Conservation (phyloP, 2,888 invertebrate genomes). For the Microctonus hyperodae region DNA sequence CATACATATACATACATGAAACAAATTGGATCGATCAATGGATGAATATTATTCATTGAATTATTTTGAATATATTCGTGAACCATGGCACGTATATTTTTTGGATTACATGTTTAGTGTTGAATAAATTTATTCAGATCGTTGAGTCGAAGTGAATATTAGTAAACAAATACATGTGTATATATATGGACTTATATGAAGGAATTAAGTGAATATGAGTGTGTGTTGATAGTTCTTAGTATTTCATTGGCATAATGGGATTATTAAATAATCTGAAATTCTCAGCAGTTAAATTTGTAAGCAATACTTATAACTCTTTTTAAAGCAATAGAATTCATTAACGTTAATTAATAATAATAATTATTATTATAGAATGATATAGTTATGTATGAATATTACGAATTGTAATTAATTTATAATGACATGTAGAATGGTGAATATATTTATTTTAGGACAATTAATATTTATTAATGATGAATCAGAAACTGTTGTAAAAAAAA, state of each 20-base stretch:
- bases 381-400: no score
- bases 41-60: neutral
- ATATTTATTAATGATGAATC: no score
- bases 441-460: neutral
- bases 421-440: no score
- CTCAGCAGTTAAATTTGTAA: conserved; percentile 54
- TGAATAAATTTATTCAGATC: conserved; percentile 69
- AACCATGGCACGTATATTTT: neutral
- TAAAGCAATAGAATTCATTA: no score
- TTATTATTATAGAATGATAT: no score
- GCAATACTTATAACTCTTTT: no score
- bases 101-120: conserved; percentile 41
- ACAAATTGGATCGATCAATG: neutral
- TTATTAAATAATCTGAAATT: conserved; percentile 58
- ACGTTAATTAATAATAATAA: no score
- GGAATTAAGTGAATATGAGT: no score
- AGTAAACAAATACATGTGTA: conserved; percentile 70
- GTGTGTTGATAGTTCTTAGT: neutral
- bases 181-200: no score
- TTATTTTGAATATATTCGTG: neutral
- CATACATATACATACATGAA: no score
- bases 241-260: conserved; percentile 55
- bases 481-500: no score
- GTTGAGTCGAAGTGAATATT: conserved; percentile 67
- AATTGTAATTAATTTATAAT: no score